Evolutionary conservation across 2,888 invertebrate species (phyloP).

Genomic region (Xylocampa areola): DNA sequence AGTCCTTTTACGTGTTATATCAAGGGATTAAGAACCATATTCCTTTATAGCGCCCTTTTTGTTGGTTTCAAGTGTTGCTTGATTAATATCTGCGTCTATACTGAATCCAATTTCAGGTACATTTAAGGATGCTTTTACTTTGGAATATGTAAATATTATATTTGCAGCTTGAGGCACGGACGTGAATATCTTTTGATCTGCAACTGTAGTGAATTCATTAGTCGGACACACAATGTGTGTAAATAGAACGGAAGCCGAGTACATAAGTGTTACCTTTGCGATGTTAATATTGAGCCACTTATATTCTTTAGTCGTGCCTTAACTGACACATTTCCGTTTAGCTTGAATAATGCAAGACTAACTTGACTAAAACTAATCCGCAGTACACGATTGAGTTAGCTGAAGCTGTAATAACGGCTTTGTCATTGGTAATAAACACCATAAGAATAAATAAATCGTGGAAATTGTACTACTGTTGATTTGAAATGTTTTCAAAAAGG

Average conservation of each 20-base stretch:
- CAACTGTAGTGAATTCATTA: constrained; percentile 86
- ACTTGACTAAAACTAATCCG: constrained; percentile 29
- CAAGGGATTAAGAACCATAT: constrained; percentile 29
- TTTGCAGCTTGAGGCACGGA: constrained; percentile 67
- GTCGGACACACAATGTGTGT: constrained; percentile 78
- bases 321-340: constrained; percentile 53
- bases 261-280: constrained; percentile 76
- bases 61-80: constrained; percentile 17
- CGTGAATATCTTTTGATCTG: constrained; percentile 85
- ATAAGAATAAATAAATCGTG: no score
- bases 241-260: constrained; percentile 85
- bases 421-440: constrained; percentile 19
- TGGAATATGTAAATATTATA: constrained; percentile 31
- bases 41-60: constrained; percentile 13
- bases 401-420: constrained; percentile 15
- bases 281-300: constrained; percentile 61
- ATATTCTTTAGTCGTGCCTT: constrained; percentile 50
- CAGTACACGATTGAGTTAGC: constrained; percentile 38
- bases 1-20: constrained; percentile 17
- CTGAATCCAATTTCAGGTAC: constrained; percentile 29
- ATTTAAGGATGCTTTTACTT: constrained; percentile 58
- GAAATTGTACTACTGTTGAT: constrained; percentile 10
- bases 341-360: constrained; percentile 37
- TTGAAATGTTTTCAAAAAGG: no score
- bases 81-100: constrained; percentile 42